These are phyloP conservation scores for Panthera leo DNA, from an alignment of 2,113 vertebrate genomes.

Conservation along the genomic window DNA sequence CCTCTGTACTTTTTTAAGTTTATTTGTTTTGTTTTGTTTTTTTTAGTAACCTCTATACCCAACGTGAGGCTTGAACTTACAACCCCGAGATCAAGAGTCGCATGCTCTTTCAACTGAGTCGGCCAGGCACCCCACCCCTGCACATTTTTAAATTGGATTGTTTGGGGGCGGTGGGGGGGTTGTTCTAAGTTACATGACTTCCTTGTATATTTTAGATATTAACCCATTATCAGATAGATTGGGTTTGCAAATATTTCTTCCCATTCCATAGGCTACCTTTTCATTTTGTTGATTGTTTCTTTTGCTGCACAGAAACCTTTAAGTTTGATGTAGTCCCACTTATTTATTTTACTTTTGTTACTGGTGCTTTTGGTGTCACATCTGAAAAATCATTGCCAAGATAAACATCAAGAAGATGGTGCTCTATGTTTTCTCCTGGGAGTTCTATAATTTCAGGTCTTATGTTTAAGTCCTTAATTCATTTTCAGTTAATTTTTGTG, in stretches of 20 bases:
- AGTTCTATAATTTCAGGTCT: neutral
- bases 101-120: neutral
- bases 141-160: neutral
- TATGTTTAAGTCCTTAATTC: neutral
- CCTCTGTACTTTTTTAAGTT: neutral
- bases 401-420: neutral
- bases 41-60: neutral
- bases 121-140: neutral
- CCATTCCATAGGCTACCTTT: neutral
- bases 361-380: neutral
- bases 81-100: neutral
- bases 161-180: neutral
- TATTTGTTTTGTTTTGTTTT: neutral
- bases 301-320: neutral
- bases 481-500: neutral
- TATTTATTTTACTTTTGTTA: neutral
- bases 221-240: neutral
- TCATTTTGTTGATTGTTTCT: neutral
- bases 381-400: neutral
- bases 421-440: neutral
- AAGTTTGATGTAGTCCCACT: neutral
- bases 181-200: neutral
- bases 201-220: neutral
- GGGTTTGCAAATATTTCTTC: neutral
- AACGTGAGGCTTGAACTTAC: neutral